These are phyloP conservation scores for Hypotaenidia philippensis DNA, from an alignment of 2,797 vertebrate species.

Conservation along the genomic window DNA sequence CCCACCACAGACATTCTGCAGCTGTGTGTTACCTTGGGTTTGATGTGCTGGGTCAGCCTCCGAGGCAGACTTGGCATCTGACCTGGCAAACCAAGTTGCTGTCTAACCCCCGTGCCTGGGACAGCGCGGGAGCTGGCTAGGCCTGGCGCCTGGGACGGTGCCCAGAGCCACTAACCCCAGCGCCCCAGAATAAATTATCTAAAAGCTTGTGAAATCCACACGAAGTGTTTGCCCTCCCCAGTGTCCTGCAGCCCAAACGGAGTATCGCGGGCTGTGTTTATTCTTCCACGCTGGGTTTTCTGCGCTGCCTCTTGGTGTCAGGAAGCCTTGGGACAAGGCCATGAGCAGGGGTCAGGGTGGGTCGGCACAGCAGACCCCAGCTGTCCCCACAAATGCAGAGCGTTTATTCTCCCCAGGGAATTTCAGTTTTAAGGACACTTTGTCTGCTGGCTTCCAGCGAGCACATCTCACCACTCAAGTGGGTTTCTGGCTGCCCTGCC, in stretches of 20 bases:
- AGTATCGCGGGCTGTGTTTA: constrained; percentile 13
- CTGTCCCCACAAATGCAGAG: neutral
- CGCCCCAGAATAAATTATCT: neutral
- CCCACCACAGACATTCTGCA: neutral
- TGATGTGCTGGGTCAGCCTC: neutral
- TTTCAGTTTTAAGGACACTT: neutral
- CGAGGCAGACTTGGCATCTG: neutral
- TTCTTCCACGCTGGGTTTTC: neutral
- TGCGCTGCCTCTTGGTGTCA: constrained; percentile 11
- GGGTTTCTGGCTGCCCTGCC: neutral
- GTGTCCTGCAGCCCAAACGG: constrained; percentile 13
- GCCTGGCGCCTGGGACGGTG: constrained; percentile 27
- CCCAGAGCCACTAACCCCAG: constrained; percentile 8
- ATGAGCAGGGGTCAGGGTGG: neutral
- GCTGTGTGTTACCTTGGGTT: neutral
- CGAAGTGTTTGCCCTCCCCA: constrained; percentile 4
- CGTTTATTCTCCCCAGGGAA: neutral
- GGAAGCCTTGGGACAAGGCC: constrained; percentile 20
- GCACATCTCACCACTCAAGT: neutral
- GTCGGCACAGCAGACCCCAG: neutral
- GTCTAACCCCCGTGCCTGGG: neutral
- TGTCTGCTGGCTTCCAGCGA: neutral
- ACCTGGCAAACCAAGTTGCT: neutral
- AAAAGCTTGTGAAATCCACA: constrained; percentile 38
- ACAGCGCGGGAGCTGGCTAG: accelerated